These are phyloP conservation scores for Xiphydria camelus DNA, from an alignment of 2,888 invertebrate genomes.

Conservation along the genomic window DNA sequence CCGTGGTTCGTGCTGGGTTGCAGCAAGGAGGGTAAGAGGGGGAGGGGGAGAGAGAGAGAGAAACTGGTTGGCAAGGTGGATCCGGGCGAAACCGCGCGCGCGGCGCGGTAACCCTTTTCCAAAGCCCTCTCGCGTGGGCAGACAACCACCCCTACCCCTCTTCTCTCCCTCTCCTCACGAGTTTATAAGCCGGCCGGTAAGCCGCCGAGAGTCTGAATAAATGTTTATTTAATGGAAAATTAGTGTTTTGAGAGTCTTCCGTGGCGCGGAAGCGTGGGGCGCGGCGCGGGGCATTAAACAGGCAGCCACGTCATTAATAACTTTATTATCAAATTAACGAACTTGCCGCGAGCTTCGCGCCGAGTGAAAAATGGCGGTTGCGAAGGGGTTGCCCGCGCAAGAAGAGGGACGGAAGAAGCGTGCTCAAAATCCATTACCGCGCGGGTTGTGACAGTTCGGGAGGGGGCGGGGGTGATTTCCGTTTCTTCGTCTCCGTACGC, in stretches of 20 bases:
- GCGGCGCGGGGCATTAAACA: slow-evolving; percentile 7
- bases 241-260: slow-evolving; percentile 24
- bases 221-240: slow-evolving; percentile 41
- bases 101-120: slow-evolving; percentile 4
- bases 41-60: slow-evolving; percentile 4
- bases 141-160: too few species aligned
- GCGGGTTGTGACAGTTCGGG: slow-evolving; percentile 21
- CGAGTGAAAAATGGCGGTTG: neutral
- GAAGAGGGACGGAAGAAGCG: slow-evolving; percentile 1
- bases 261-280: slow-evolving; percentile 13
- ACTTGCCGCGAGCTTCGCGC: neutral
- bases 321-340: slow-evolving; percentile 40
- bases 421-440: slow-evolving; percentile 31
- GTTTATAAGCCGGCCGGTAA: neutral
- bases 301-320: slow-evolving; percentile 34
- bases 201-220: neutral
- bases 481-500: neutral
- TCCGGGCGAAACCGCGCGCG: slow-evolving; percentile 1
- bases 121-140: too few species aligned
- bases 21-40: neutral
- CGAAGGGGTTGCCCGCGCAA: neutral
- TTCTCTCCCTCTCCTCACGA: too few species aligned
- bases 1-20: too few species aligned
- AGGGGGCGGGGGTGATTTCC: slow-evolving; percentile 16
- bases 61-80: neutral